A percentile compares a stretch with the other conserved stretches of the same genome.
phyloP scores from a whole-genome alignment of 2,113 vertebrate species.

The Anolis carolinensis region DNA sequence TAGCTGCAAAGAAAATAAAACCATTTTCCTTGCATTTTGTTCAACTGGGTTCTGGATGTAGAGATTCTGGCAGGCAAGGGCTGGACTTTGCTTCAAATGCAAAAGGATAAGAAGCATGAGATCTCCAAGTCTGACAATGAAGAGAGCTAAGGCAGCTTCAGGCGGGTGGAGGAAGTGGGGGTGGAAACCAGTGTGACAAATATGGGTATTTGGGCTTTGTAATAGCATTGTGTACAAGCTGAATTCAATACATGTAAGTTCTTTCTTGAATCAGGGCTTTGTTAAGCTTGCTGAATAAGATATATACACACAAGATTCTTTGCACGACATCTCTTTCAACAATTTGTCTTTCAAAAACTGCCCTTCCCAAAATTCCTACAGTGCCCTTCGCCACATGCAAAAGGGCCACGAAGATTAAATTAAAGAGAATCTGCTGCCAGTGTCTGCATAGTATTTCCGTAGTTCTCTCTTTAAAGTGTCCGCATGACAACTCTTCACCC shows the following conservation, averaged over 20 bases:
- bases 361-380: not conserved
- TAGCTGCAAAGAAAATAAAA: slow-evolving; percentile 33
- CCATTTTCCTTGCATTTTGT: slow-evolving; percentile 22
- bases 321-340: not conserved
- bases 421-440: not conserved
- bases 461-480: not conserved
- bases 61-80: not conserved
- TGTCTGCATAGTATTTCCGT: not conserved
- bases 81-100: not conserved
- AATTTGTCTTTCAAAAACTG: not conserved
- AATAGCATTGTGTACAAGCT: not conserved
- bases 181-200: not conserved
- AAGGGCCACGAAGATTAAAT: not conserved
- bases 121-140: not conserved
- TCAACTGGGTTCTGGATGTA: not conserved
- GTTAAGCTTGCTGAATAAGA: not conserved
- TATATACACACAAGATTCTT: not conserved
- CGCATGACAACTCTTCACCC: not conserved
- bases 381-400: not conserved
- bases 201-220: not conserved
- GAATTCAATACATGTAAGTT: not conserved
- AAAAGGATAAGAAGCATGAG: not conserved
- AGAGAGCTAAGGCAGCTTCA: not conserved
- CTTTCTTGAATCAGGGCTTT: not conserved
- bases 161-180: not conserved